Evolutionary conservation across 2,797 vertebrate species (phyloP).

Genomic region (Heteromormyrus szaboi): DNA sequence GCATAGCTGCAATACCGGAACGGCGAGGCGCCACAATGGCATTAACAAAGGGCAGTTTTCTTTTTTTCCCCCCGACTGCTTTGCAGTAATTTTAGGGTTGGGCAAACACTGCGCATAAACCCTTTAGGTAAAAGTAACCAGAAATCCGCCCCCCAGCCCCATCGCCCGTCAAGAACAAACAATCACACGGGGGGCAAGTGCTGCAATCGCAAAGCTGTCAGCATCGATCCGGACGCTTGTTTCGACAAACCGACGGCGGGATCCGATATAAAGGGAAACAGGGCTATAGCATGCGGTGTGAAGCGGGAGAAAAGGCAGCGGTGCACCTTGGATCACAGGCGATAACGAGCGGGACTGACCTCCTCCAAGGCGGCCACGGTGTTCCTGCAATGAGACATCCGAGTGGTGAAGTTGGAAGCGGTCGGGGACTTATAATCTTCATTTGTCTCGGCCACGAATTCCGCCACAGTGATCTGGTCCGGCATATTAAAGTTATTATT

Average conservation of each 20-base stretch:
- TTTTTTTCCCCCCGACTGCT: not conserved
- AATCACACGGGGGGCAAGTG: not conserved
- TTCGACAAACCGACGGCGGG: not conserved
- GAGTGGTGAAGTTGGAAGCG: conserved; percentile 95
- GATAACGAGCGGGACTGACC: conserved; percentile 62
- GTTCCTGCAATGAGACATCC: conserved; percentile 93
- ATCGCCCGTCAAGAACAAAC: not conserved
- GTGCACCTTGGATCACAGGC: not conserved
- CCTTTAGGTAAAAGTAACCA: not conserved
- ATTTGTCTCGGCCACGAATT: conserved; percentile 96
- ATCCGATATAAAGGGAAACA: not conserved
- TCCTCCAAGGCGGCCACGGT: conserved; percentile 92
- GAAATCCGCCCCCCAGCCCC: not conserved
- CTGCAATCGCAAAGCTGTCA: not conserved
- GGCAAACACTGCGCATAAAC: not conserved
- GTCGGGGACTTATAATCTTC: conserved; percentile 98
- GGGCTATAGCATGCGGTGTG: not conserved
- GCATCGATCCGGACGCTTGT: not conserved
- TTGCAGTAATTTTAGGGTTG: not conserved
- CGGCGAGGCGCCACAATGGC: not conserved
- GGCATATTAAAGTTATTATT: conserved; percentile 68
- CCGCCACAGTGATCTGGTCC: conserved; percentile 93
- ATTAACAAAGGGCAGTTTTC: conserved; percentile 14
- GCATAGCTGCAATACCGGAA: not conserved
- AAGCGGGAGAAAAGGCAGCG: not conserved